Evolutionary conservation across 2,113 vertebrate genomes (phyloP), one percentile per base, ranked within the genome.

Genomic region (Pachypanchax playfairii): DNA sequence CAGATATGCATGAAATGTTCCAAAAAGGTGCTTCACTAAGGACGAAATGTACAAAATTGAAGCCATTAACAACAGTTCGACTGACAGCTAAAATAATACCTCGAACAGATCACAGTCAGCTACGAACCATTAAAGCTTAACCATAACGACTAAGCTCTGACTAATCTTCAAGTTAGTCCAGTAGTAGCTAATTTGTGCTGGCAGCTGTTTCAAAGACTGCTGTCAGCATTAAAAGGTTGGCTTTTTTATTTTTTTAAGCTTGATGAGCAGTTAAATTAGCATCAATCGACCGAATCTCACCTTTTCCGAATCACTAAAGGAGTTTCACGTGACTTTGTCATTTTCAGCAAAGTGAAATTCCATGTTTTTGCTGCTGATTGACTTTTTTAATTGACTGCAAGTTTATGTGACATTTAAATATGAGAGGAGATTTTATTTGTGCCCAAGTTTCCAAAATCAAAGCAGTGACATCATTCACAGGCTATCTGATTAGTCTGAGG

Each of bases 81-180:
- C 52, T 54, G 52, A 36, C 33, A 38, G 20, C 14, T 10, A 18
- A 53, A 62, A 46, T 21, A 54, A 28, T 48, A 25, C 12, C 36
- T 39, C 14, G 48, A 36, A 61, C 33, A 62, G 17, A 60, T 25
- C 5, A 20, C 20, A 56, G 52, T 64, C 48, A 65, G 38, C 57
- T 43, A 46, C 61, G n/a, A 62, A 39, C 20, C 31, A 67, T 39
- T 58, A 41, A 54, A 41, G n/a, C n/a, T 47, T 47, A 59, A 50
- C 15, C 4, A 24, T 43, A 21, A 42, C 39, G 46, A 48, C 35
- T 51, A 38, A 66, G 25, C 35, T 63, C 24, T 42, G 18, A 8
- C 53, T 58, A 54, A 73, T 25, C 51, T 36, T 46, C 15, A 52
- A 65, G 50, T 73, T 55, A 73, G 73, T 65, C 65, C 46, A 70